A percentile compares a stretch with the other conserved stretches of the same genome.
Evolutionary conservation across 2,797 vertebrate species (phyloP).

Genomic region (Oceanodroma leucorhoa): DNA sequence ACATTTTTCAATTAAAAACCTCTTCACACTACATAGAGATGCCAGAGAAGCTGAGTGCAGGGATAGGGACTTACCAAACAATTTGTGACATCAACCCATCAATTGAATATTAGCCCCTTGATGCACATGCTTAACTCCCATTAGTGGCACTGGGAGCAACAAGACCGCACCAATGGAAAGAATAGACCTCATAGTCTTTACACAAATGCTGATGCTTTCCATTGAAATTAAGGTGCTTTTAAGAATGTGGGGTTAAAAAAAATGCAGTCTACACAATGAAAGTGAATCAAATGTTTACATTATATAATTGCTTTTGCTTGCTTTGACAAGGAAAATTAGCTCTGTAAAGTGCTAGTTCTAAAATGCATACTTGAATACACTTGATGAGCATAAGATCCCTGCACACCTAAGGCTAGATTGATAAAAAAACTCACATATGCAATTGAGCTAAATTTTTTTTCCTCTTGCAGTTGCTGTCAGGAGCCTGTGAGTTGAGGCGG

Average conservation of each 20-base stretch:
- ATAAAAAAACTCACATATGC: not conserved
- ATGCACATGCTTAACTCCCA: conserved; percentile 26
- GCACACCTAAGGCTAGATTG: conserved; percentile 5
- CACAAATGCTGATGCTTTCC: conserved; percentile 21
- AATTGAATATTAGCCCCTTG: conserved; percentile 14
- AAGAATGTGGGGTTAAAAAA: conserved; percentile 46
- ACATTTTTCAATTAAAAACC: conserved; percentile 18
- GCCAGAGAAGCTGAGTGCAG: not conserved
- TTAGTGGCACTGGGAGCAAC: conserved; percentile 38
- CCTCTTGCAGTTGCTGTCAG: not conserved
- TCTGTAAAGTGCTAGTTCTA: conserved; percentile 24
- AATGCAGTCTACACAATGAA: conserved; percentile 31
- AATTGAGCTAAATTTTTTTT: not conserved
- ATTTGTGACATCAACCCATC: conserved; percentile 20
- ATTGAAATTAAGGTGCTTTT: conserved; percentile 42
- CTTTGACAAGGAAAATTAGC: conserved; percentile 55
- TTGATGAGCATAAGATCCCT: conserved; percentile 2
- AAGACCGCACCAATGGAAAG: not conserved
- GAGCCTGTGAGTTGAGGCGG: not conserved
- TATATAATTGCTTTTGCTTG: conserved; percentile 60
- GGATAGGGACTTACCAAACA: not conserved
- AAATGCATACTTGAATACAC: conserved; percentile 39
- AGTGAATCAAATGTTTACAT: conserved; percentile 63
- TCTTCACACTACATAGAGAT: not conserved
- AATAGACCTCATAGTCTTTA: not conserved